Base-by-base conservation (phyloP, 2,113 vertebrate genomes). In the Oreochromis aureus region DNA sequence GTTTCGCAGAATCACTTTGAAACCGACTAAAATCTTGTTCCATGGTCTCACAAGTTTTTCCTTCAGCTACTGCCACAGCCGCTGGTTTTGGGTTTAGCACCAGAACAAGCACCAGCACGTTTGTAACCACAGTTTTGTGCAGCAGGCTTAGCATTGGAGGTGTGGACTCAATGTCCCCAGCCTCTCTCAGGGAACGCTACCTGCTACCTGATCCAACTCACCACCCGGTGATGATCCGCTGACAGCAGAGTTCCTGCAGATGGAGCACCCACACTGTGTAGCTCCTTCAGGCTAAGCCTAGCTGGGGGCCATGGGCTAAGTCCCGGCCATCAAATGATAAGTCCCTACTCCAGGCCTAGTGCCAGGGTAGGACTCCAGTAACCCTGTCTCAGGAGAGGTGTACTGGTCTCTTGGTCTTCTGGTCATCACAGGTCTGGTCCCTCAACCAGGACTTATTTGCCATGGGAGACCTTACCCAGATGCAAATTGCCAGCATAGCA, bases 221-320 rank as follows among this genome's bases (percentile, higher is more conserved):
- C 58, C 27, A 18, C 58, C 30, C 32, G 30, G 15, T 61, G 58
- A 32, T 61, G 30, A 61, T 61, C 18, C 18, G 18, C 32, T 63
- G 59, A 34, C 30, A 63, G 30, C 34, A 34, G 30, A 63, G 30
- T 34, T 63, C 59, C 59, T 63, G 59, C 19, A n/a, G 32, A 11
- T 63, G 18, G 59, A 66, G 32, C 8, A 36, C 10, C 16, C 6
- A 66, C 32, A 36, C 32, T 36, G 18, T 6, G 10, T 66, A n/a
- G 1, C 32, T 66, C 32, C 61, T 66, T 36, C 61, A 0, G 0
- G 61, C 0, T 66, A 66, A 66, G 18, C 61, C 32, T 36, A 11
- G 32, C 61, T 36, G 32, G 32, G 10, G 32, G 18, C 32, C 32
- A 36, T 36, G 32, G 61, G 32, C 32, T 36, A 12, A 34, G 30